phyloP scores from a whole-genome alignment of 2,113 vertebrate genomes.

The Gambusia affinis region DNA sequence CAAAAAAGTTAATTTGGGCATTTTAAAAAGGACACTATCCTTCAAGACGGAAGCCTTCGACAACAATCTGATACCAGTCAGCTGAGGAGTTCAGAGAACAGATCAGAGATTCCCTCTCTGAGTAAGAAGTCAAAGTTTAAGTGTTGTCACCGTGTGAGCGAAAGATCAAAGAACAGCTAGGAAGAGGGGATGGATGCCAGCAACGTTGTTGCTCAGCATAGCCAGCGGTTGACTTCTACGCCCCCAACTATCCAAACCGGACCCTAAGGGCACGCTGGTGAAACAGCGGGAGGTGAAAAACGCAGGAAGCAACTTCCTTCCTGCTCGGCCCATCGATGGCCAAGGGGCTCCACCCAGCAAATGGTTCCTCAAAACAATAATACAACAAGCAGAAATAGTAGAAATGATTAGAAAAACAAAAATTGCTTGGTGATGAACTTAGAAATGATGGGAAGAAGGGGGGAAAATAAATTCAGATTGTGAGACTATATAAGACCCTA shows the following conservation, averaged over 20 bases:
- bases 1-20: too few relatives aligned
- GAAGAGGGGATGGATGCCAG: conserved; percentile 51
- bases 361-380: conserved; percentile 37
- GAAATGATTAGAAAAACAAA: conserved; percentile 28
- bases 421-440: not conserved
- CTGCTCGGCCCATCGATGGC: conserved; percentile 52
- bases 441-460: not conserved
- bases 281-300: conserved; percentile 72
- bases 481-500: not conserved
- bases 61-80: not conserved
- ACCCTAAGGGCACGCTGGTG: conserved; percentile 58
- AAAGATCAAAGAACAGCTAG: conserved; percentile 70
- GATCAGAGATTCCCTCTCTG: conserved; percentile 44
- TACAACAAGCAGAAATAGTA: conserved; percentile 62
- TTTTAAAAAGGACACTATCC: not conserved
- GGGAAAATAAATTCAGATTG: not conserved
- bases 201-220: conserved; percentile 60
- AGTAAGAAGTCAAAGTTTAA: conserved; percentile 64
- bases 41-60: not conserved
- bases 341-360: conserved; percentile 28
- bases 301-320: conserved; percentile 84
- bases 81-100: conserved; percentile 56
- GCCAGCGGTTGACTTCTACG: conserved; percentile 46
- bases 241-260: conserved; percentile 50
- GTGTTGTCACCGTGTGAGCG: conserved; percentile 50